Conservation (phyloP, 2,888 invertebrate genomes). For the Steinernema hermaphroditum region DNA sequence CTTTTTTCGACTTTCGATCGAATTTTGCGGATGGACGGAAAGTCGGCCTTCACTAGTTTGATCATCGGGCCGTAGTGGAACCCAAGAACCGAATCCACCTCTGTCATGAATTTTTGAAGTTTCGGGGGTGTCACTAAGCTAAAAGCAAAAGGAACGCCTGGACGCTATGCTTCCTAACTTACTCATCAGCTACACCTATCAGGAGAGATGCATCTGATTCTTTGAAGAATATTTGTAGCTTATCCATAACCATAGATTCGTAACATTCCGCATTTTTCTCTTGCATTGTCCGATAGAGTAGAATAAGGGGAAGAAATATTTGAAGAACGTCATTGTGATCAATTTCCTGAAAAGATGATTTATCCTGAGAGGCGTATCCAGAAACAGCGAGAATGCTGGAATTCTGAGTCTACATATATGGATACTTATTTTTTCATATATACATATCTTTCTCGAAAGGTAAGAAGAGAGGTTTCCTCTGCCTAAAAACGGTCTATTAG, state of each 20-base stretch:
- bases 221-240: neutral
- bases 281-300: constrained; percentile 13
- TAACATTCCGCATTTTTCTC: constrained; percentile 4
- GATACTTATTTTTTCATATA: too few relatives aligned
- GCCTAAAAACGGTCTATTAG: too few relatives aligned
- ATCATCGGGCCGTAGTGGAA: constrained; percentile 25
- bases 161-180: neutral
- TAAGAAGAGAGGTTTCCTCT: too few relatives aligned
- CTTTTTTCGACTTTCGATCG: constrained; percentile 7
- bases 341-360: constrained; percentile 20
- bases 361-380: neutral
- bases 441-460: too few relatives aligned
- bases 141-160: neutral
- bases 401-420: too few relatives aligned
- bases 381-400: too few relatives aligned
- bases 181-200: constrained; percentile 11
- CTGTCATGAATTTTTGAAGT: constrained; percentile 13
- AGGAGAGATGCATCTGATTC: neutral
- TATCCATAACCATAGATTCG: constrained; percentile 21
- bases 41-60: constrained; percentile 13
- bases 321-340: constrained; percentile 22
- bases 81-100: constrained; percentile 5
- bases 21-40: constrained; percentile 9
- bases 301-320: constrained; percentile 6
- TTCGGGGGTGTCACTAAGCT: neutral